Percentiles rank a stretch among this genome's conserved stretches.
Conservation (phyloP, 2,113 vertebrate species). For the Cottus gobio region DNA sequence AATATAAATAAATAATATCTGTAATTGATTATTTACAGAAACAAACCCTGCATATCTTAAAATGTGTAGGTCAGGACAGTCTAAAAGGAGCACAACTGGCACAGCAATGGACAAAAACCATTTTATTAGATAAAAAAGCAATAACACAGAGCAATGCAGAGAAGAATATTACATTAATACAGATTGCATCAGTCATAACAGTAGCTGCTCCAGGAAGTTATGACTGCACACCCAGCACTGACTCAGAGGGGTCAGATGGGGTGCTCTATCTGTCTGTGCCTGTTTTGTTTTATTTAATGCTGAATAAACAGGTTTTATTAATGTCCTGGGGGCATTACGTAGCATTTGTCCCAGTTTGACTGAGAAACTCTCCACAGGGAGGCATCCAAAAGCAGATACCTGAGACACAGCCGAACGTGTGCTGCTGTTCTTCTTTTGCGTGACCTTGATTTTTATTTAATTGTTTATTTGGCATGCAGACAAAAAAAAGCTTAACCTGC, state of each 20-base stretch:
- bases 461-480: background rate
- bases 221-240: background rate
- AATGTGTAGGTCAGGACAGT: background rate
- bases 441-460: background rate
- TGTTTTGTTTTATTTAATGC: background rate
- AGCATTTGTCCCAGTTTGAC: background rate
- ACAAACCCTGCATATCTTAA: background rate
- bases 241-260: constrained; percentile 15
- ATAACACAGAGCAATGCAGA: constrained; percentile 13
- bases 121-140: constrained; percentile 29
- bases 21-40: background rate
- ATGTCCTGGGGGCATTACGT: background rate
- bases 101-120: constrained; percentile 4
- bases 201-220: constrained; percentile 3
- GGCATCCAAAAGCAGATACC: too few species aligned
- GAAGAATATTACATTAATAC: constrained; percentile 3
- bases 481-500: background rate
- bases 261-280: background rate
- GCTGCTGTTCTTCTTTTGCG: background rate
- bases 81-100: background rate
- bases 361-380: background rate
- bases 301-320: background rate
- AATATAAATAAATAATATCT: constrained; percentile 27
- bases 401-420: background rate
- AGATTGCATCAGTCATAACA: constrained; percentile 19